These are phyloP conservation scores for Takifugu bimaculatus DNA, from an alignment of 2,113 vertebrate species.

Conservation along the genomic window DNA sequence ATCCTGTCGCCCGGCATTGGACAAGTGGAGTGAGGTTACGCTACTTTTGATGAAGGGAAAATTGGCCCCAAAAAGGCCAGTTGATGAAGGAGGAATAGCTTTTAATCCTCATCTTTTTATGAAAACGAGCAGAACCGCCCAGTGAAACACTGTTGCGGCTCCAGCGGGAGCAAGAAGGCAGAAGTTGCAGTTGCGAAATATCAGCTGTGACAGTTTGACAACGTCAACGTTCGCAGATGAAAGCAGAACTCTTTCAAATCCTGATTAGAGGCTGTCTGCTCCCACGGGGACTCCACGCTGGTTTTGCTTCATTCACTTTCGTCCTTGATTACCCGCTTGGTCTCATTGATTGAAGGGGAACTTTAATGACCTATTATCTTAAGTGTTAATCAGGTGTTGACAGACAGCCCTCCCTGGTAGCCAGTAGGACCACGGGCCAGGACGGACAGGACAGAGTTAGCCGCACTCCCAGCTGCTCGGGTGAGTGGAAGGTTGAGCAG, in stretches of 20 bases:
- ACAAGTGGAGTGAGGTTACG: neutral
- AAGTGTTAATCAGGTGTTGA: conserved; percentile 75
- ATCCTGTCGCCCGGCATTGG: conserved; percentile 2
- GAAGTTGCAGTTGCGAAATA: conserved; percentile 1
- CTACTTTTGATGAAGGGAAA: conserved; percentile 4
- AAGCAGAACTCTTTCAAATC: conserved; percentile 44
- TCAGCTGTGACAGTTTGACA: conserved; percentile 33
- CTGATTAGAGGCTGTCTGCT: conserved; percentile 57
- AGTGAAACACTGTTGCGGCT: conserved; percentile 1
- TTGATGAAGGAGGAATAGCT: neutral
- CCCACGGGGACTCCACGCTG: conserved; percentile 48
- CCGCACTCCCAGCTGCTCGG: conserved; percentile 29
- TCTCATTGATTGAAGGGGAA: conserved; percentile 71
- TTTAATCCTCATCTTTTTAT: neutral
- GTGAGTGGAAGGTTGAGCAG: conserved; percentile 36
- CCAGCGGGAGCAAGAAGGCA: conserved; percentile 1
- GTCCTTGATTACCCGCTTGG: conserved; percentile 70
- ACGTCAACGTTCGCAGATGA: conserved; percentile 38
- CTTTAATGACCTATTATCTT: conserved; percentile 76
- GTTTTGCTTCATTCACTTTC: conserved; percentile 63
- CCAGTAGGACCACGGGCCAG: conserved; percentile 33
- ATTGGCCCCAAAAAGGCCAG: neutral
- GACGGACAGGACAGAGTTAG: conserved; percentile 37
- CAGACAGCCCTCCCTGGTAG: conserved; percentile 56
- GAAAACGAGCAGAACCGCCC: neutral